A percentile compares a stretch with the other conserved stretches of the same genome.
These are phyloP conservation scores for Amphiura filiformis DNA, from an alignment of 35 echinoderm and acorn worm species.

Conservation along the genomic window DNA sequence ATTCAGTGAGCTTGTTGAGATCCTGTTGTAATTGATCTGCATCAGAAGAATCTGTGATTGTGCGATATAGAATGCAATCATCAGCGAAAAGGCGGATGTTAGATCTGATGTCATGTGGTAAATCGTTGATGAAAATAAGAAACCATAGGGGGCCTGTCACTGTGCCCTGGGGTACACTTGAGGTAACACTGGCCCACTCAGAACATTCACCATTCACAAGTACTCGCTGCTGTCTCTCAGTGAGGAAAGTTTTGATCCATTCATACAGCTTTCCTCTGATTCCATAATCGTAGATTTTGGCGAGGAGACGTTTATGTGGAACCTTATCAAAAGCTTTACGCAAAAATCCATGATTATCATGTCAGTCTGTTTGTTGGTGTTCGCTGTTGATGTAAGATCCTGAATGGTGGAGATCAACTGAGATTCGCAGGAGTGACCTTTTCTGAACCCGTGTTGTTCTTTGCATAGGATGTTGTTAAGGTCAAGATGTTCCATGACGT, in stretches of 20 bases:
- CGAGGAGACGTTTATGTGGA: not conserved
- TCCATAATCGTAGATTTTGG: not conserved
- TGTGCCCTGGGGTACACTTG: constrained; percentile 14
- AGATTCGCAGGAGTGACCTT: not conserved
- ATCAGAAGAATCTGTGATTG: not conserved
- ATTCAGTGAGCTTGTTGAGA: constrained; percentile 30
- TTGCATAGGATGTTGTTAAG: not conserved
- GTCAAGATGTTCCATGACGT: not conserved
- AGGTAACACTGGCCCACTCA: not conserved
- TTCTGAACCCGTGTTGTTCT: constrained; percentile 12
- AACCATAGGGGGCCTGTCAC: constrained; percentile 6
- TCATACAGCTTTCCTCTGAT: not conserved
- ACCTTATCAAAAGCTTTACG: constrained; percentile 38
- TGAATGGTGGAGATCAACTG: not conserved
- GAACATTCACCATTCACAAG: not conserved
- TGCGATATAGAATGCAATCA: constrained; percentile 29
- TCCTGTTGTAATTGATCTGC: constrained; percentile 25
- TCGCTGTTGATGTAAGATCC: not conserved
- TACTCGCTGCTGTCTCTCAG: not conserved
- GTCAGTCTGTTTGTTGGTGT: not conserved
- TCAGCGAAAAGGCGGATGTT: constrained; percentile 36
- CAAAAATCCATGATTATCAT: no score
- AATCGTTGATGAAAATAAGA: constrained; percentile 7
- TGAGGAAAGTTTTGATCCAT: constrained; percentile 20
- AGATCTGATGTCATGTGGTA: not conserved